Percentiles rank a stretch among this genome's conserved stretches.
phyloP scores from a whole-genome alignment of 2,797 vertebrate species.

The Xenentodon cancila region DNA sequence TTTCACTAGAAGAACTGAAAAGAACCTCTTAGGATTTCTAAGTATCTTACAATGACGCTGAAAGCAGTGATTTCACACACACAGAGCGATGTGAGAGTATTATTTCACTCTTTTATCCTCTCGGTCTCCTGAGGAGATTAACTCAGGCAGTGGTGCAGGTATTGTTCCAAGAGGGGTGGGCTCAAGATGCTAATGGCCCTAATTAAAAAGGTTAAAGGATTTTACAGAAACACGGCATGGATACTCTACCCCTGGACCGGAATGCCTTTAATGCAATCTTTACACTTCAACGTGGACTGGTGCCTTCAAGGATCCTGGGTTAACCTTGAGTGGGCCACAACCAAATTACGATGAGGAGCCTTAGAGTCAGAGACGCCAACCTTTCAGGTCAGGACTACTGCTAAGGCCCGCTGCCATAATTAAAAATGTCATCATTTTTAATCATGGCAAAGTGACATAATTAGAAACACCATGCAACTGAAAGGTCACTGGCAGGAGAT shows the following conservation, averaged over 20 bases:
- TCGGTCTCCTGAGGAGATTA: slow-evolving; percentile 34
- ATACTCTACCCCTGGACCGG: neutral
- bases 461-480: no score
- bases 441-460: no score
- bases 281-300: no score
- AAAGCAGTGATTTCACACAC: slow-evolving; percentile 12
- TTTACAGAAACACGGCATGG: slow-evolving; percentile 14
- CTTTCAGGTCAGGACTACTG: no score
- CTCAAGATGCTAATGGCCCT: slow-evolving; percentile 18
- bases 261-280: no score
- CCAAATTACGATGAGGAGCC: no score
- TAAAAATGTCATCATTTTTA: no score
- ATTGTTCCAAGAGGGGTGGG: slow-evolving; percentile 14
- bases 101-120: slow-evolving; percentile 1
- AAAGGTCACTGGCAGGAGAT: no score
- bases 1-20: slow-evolving; percentile 29
- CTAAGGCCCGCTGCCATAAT: no score
- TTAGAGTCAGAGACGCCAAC: no score
- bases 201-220: slow-evolving; percentile 33
- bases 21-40: slow-evolving; percentile 20
- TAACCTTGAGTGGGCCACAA: no score
- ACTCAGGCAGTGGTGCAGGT: slow-evolving; percentile 1
- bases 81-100: neutral
- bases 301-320: no score
- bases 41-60: slow-evolving; percentile 30